Percentiles rank a stretch among this genome's conserved stretches.
phyloP scores from a whole-genome alignment of 2,888 invertebrate species.

The Bhutanitis thaidina region DNA sequence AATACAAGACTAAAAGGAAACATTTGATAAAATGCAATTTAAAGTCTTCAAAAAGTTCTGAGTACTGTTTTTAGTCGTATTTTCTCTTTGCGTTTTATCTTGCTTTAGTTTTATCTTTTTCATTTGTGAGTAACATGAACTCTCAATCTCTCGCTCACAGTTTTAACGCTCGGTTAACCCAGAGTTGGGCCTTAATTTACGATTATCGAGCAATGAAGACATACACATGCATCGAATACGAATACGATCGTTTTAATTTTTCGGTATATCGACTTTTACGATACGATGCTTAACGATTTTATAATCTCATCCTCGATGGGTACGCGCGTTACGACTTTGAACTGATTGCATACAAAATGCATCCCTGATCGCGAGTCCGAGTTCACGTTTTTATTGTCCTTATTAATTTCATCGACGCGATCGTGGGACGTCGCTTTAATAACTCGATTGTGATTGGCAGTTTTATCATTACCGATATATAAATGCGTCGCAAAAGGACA shows the following conservation, averaged over 20 bases:
- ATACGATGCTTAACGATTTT: conserved; percentile 43
- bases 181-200: conserved; percentile 65
- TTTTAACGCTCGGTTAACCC: conserved; percentile 73
- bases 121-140: conserved; percentile 70
- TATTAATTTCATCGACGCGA: conserved; percentile 28
- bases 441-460: conserved; percentile 48
- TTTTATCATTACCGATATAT: conserved; percentile 60
- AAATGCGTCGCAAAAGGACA: conserved; percentile 43
- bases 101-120: conserved; percentile 28
- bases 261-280: conserved; percentile 57
- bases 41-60: not conserved
- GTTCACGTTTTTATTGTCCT: conserved; percentile 42
- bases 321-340: conserved; percentile 38
- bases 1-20: too few relatives aligned
- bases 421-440: conserved; percentile 35
- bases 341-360: conserved; percentile 34
- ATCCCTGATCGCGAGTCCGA: conserved; percentile 38
- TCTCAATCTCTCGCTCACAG: conserved; percentile 67
- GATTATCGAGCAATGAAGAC: conserved; percentile 69
- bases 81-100: conserved; percentile 45
- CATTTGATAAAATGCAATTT: too few relatives aligned
- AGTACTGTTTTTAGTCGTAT: conserved; percentile 32
- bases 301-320: conserved; percentile 40
- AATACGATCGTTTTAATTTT: conserved; percentile 44
- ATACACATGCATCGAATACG: conserved; percentile 52